Evolutionary conservation across 1,140 invertebrate genomes (phyloP).

Genomic region (Spodoptera frugiperda): DNA sequence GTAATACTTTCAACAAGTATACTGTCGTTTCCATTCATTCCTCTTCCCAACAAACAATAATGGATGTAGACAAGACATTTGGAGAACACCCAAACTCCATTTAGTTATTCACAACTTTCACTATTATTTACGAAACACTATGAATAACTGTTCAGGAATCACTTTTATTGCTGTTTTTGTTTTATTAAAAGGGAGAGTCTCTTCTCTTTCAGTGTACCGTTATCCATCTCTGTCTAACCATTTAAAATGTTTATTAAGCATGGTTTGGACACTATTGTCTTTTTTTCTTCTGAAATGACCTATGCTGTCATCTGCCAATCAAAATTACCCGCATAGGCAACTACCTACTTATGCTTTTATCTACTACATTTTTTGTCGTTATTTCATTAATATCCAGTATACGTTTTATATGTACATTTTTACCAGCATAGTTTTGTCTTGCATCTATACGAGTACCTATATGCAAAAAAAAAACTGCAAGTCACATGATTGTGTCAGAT

Average conservation of each 20-base stretch:
- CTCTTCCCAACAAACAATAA: background rate
- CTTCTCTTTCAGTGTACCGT: background rate
- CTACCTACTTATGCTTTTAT: too few relatives aligned
- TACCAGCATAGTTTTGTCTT: background rate
- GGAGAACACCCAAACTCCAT: background rate
- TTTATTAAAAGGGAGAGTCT: constrained; percentile 33
- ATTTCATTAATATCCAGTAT: background rate
- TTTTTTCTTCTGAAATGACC: background rate
- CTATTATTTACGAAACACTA: constrained; percentile 1
- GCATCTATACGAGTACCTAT: background rate
- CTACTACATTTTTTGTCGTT: background rate
- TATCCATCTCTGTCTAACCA: background rate
- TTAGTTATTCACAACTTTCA: constrained; percentile 1
- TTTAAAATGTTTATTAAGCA: background rate
- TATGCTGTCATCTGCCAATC: too few relatives aligned
- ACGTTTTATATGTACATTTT: background rate
- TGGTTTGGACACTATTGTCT: background rate
- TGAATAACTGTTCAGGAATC: constrained; percentile 3
- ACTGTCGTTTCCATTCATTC: background rate
- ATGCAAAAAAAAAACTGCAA: background rate
- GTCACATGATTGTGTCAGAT: background rate
- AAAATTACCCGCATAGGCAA: too few relatives aligned
- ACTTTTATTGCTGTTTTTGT: constrained; percentile 15
- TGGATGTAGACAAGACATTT: constrained; percentile 17
- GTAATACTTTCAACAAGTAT: background rate